Evolutionary conservation across 2,888 invertebrate species (phyloP).

Genomic region (Zygaena filipendulae): DNA sequence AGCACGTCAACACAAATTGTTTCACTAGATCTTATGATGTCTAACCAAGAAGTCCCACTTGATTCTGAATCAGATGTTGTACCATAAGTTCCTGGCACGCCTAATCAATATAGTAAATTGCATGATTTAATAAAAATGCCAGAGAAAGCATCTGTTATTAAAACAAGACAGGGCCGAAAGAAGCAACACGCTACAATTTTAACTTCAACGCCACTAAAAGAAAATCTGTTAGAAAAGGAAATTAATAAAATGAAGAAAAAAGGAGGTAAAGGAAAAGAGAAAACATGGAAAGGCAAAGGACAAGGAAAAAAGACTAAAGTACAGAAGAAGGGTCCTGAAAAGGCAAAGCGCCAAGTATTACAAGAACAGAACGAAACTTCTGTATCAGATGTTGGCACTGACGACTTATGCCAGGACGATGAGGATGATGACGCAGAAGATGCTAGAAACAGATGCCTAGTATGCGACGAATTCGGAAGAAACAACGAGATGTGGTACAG

Average conservation of each 20-base stretch:
- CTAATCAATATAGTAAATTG: slow-evolving; percentile 12
- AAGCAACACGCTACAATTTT: slow-evolving; percentile 25
- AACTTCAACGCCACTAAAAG: slow-evolving; percentile 23
- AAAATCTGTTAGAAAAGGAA: slow-evolving; percentile 20
- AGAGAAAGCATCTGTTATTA: slow-evolving; percentile 17
- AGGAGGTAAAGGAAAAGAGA: slow-evolving; percentile 14
- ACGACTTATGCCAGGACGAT: slow-evolving; percentile 10
- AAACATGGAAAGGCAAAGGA: slow-evolving; percentile 16
- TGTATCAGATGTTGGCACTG: slow-evolving; percentile 9
- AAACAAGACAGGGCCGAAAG: slow-evolving; percentile 19
- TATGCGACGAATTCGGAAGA: slow-evolving; percentile 12
- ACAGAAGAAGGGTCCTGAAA: slow-evolving; percentile 1
- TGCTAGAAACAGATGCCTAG: slow-evolving; percentile 8
- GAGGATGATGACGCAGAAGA: slow-evolving; percentile 9
- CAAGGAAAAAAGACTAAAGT: slow-evolving; percentile 17
- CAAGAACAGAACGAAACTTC: slow-evolving; percentile 7
- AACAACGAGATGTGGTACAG: slow-evolving; percentile 16
- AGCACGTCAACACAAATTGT: slow-evolving; percentile 17
- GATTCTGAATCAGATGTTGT: slow-evolving; percentile 14
- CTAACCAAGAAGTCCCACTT: no score
- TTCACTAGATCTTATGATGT: slow-evolving; percentile 11
- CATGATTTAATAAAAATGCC: slow-evolving; percentile 18
- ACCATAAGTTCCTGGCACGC: slow-evolving; percentile 14
- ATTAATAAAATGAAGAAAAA: no score
- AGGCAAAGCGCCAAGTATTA: background rate